Percentiles rank a stretch among this genome's conserved stretches.
These are phyloP conservation scores for Benthosema pterotum DNA, from an alignment of 2,797 vertebrate species.

Conservation along the genomic window DNA sequence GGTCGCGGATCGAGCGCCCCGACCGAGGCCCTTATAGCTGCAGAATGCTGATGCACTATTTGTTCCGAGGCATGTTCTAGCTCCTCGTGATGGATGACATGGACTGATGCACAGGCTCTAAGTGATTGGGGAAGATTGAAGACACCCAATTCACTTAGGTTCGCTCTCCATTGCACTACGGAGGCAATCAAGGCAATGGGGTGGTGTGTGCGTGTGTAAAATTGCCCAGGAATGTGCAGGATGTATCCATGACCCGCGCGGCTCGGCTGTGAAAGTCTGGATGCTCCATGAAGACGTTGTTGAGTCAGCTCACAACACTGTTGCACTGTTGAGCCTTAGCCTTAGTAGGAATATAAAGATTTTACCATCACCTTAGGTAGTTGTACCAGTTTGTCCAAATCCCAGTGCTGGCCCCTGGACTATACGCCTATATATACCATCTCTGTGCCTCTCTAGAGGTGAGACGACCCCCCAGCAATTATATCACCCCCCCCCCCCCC, in stretches of 20 bases:
- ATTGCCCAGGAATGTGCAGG: slow-evolving; percentile 51
- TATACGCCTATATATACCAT: slow-evolving; percentile 17
- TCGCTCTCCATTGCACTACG: slow-evolving; percentile 86
- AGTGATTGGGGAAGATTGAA: slow-evolving; percentile 95
- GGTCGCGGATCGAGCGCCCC: slow-evolving; percentile 65
- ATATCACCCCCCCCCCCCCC: too few relatives aligned
- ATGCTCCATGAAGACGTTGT: slow-evolving; percentile 56
- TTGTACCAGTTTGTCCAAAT: too few relatives aligned
- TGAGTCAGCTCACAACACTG: too few relatives aligned
- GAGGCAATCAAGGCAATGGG: slow-evolving; percentile 87
- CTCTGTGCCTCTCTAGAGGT: slow-evolving; percentile 23
- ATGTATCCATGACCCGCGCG: slow-evolving; percentile 64
- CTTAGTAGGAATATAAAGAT: too few relatives aligned
- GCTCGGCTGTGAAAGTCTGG: slow-evolving; percentile 43
- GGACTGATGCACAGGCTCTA: slow-evolving; percentile 88
- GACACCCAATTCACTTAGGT: slow-evolving; percentile 93
- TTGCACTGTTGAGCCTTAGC: too few relatives aligned
- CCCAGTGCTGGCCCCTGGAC: too few relatives aligned
- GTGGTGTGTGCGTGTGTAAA: slow-evolving; percentile 51
- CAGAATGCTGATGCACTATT: slow-evolving; percentile 88
- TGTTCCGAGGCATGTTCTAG: slow-evolving; percentile 80
- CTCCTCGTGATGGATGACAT: slow-evolving; percentile 89
- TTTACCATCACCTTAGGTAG: too few relatives aligned
- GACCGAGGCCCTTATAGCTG: slow-evolving; percentile 65
- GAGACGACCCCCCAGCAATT: slow-evolving; percentile 50